Evolutionary conservation across 1,140 invertebrate genomes (phyloP).

Genomic region (Idris sp.): DNA sequence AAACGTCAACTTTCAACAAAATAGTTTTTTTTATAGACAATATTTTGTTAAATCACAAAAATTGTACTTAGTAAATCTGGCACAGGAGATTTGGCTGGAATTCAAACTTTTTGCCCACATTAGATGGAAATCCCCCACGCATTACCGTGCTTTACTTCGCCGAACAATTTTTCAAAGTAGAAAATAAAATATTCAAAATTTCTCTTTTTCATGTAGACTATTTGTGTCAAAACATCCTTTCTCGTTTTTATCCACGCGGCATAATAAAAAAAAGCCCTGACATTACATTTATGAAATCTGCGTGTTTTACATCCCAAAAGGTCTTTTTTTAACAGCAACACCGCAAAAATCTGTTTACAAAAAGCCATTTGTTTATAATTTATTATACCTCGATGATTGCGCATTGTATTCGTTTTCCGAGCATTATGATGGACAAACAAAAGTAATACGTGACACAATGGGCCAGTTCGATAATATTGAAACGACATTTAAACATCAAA

Average conservation of each 20-base stretch:
- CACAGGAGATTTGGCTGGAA: slow-evolving; percentile 27
- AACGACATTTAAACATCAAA: slow-evolving; percentile 53
- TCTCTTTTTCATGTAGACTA: background rate
- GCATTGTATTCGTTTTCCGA: background rate
- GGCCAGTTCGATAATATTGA: slow-evolving; percentile 35
- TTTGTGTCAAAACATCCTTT: slow-evolving; percentile 17
- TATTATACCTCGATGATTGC: background rate
- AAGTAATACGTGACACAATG: slow-evolving; percentile 40
- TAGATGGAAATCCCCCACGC: slow-evolving; percentile 39
- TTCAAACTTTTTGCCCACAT: slow-evolving; percentile 49
- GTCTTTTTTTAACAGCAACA: background rate
- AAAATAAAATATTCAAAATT: slow-evolving; percentile 40
- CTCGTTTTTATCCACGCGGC: background rate
- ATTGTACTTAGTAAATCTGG: slow-evolving; percentile 41
- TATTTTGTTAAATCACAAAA: slow-evolving; percentile 19
- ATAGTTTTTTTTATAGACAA: too few species aligned
- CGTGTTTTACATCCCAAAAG: background rate
- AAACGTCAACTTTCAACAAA: too few species aligned
- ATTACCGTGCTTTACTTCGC: slow-evolving; percentile 21
- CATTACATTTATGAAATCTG: slow-evolving; percentile 2
- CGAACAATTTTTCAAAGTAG: slow-evolving; percentile 31
- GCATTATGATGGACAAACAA: slow-evolving; percentile 34
- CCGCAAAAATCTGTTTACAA: slow-evolving; percentile 9
- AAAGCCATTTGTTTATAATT: slow-evolving; percentile 10
- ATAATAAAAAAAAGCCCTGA: slow-evolving; percentile 9